A percentile compares a stretch with the other conserved stretches of the same genome.
These are phyloP conservation scores for Lates japonicus DNA, from an alignment of 2,797 vertebrate genomes.

Conservation along the genomic window DNA sequence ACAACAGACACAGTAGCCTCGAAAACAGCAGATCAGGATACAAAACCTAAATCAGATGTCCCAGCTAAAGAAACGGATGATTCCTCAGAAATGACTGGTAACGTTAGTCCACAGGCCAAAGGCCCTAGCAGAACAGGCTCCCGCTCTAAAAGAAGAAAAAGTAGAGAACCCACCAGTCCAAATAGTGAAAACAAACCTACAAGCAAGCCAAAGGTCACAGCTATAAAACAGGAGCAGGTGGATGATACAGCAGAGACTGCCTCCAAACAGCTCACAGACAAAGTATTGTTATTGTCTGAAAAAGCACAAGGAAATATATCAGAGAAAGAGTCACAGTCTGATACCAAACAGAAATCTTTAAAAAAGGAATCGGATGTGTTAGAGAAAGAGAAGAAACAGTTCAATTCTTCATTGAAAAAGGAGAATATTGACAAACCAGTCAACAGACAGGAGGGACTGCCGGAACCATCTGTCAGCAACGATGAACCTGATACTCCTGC, in stretches of 20 bases:
- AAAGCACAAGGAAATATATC: slow-evolving; percentile 29
- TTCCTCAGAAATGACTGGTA: slow-evolving; percentile 41
- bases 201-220: slow-evolving; percentile 35
- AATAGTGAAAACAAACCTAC: slow-evolving; percentile 56
- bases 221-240: slow-evolving; percentile 38
- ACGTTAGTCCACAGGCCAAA: slow-evolving; percentile 54
- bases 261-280: slow-evolving; percentile 39
- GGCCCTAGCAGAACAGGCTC: slow-evolving; percentile 51
- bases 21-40: slow-evolving; percentile 24
- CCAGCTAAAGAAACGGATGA: slow-evolving; percentile 17
- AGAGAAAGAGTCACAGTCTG: slow-evolving; percentile 20
- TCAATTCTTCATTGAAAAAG: slow-evolving; percentile 28
- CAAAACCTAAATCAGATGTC: slow-evolving; percentile 17
- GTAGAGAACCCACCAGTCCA: slow-evolving; percentile 65
- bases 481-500: slow-evolving; percentile 68
- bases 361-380: slow-evolving; percentile 29
- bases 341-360: slow-evolving; percentile 21
- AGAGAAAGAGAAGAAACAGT: slow-evolving; percentile 25
- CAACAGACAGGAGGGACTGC: slow-evolving; percentile 31
- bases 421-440: slow-evolving; percentile 34
- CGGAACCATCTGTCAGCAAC: slow-evolving; percentile 54
- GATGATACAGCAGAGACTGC: slow-evolving; percentile 22
- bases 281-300: slow-evolving; percentile 37
- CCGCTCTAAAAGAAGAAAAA: slow-evolving; percentile 75
- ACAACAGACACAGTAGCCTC: slow-evolving; percentile 24